Conservation (phyloP, 2,888 invertebrate species). For the Deilephila elpenor region DNA sequence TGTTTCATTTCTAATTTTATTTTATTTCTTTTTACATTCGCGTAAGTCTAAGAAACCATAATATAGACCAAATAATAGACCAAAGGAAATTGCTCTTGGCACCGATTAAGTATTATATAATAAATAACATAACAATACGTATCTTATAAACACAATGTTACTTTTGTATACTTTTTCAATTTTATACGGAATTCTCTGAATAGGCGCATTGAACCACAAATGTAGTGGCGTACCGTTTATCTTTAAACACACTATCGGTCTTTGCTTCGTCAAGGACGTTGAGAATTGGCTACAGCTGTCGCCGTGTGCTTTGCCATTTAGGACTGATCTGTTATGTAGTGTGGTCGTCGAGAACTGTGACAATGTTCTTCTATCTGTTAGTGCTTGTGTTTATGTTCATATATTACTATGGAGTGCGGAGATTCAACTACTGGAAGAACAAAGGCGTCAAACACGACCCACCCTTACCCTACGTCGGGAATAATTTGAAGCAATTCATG, state of each 20-base stretch:
- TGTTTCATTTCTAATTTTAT: no score
- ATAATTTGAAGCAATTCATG: conserved; percentile 61
- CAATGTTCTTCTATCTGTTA: conserved; percentile 50
- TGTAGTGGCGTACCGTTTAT: background rate
- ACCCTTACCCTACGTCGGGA: conserved; percentile 67
- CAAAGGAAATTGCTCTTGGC: no score
- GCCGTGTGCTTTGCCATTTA: background rate
- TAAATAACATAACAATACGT: no score
- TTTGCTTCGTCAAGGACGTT: background rate
- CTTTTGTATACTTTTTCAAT: no score
- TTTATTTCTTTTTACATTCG: no score
- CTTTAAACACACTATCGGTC: background rate
- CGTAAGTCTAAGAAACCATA: no score
- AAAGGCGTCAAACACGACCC: conserved; percentile 69
- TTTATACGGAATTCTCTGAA: background rate
- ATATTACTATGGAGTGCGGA: conserved; percentile 64
- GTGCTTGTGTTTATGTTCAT: conserved; percentile 48
- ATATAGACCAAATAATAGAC: no score
- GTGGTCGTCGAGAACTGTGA: background rate
- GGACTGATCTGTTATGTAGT: background rate
- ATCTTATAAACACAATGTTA: no score
- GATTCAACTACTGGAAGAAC: conserved; percentile 69
- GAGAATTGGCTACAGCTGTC: background rate
- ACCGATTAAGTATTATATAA: no score
- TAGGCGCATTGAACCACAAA: background rate